These are phyloP conservation scores for Sander lucioperca DNA, from an alignment of 2,113 vertebrate genomes.

Conservation along the genomic window DNA sequence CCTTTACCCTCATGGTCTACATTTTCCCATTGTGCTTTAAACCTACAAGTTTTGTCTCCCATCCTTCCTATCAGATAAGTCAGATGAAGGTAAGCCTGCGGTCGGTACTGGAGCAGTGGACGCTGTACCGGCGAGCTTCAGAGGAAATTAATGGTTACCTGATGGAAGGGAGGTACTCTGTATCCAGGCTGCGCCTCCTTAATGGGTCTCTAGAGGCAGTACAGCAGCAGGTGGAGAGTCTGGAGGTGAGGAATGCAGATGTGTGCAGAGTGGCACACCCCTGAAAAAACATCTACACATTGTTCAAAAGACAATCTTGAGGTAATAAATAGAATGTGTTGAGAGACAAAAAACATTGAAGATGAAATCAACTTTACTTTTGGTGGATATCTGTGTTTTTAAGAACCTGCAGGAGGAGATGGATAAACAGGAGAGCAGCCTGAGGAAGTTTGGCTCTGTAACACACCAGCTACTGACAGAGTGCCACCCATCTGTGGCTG, in stretches of 20 bases:
- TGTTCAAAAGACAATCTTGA: neutral
- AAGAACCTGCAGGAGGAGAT: slow-evolving; percentile 93
- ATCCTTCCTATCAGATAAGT: slow-evolving; percentile 82
- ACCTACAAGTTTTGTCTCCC: neutral
- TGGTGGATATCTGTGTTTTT: neutral
- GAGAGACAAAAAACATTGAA: neutral
- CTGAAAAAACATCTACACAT: neutral
- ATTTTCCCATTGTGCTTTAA: neutral
- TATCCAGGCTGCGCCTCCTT: slow-evolving; percentile 91
- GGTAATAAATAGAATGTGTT: neutral
- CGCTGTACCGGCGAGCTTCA: slow-evolving; percentile 86
- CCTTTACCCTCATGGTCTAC: neutral
- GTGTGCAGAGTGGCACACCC: neutral
- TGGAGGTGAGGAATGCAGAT: slow-evolving; percentile 87
- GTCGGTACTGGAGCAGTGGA: slow-evolving; percentile 92
- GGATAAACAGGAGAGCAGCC: slow-evolving; percentile 91
- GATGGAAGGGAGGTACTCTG: slow-evolving; percentile 93
- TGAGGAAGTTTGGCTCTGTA: slow-evolving; percentile 92
- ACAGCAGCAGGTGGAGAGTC: slow-evolving; percentile 91
- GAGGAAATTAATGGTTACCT: slow-evolving; percentile 92
- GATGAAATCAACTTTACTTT: neutral
- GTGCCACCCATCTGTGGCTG: slow-evolving; percentile 90
- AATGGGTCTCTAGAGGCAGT: slow-evolving; percentile 95
- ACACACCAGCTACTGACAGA: slow-evolving; percentile 91
- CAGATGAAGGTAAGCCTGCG: slow-evolving; percentile 91